Conservation (phyloP, 2,888 invertebrate species). For the Acrocyrtus sp. region DNA sequence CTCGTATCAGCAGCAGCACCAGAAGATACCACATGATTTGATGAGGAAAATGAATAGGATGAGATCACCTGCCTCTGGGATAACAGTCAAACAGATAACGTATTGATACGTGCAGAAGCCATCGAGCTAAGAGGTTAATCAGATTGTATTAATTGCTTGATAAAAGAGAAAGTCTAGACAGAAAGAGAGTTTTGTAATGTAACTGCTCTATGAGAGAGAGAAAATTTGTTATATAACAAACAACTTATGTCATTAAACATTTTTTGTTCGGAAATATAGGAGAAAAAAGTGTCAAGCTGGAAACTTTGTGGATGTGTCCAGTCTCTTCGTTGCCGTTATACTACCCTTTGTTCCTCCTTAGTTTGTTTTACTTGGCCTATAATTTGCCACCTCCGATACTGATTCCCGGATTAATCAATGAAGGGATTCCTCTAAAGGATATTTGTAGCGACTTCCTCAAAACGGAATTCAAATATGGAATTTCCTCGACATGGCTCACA, state of each 20-base stretch:
- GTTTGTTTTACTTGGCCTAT: too few relatives aligned
- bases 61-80: conserved; percentile 33
- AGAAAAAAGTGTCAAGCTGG: background rate
- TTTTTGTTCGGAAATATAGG: background rate
- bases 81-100: background rate
- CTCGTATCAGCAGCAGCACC: background rate
- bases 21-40: conserved; percentile 28
- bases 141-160: background rate
- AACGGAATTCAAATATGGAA: conserved; percentile 22
- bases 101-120: conserved; percentile 5
- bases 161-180: background rate
- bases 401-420: too few relatives aligned
- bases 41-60: conserved; percentile 20
- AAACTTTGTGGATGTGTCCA: conserved; percentile 29
- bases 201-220: background rate
- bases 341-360: conserved; percentile 1
- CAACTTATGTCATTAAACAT: too few relatives aligned
- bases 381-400: too few relatives aligned
- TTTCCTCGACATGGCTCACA: conserved; percentile 16
- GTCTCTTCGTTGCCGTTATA: conserved; percentile 1
- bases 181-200: background rate
- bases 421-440: too few relatives aligned
- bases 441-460: too few relatives aligned
- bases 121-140: too few relatives aligned
- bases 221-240: too few relatives aligned